Percentiles rank a stretch among this genome's conserved stretches.
Conservation (phyloP, 2,113 vertebrate genomes). For the Herpailurus yagouaroundi region DNA sequence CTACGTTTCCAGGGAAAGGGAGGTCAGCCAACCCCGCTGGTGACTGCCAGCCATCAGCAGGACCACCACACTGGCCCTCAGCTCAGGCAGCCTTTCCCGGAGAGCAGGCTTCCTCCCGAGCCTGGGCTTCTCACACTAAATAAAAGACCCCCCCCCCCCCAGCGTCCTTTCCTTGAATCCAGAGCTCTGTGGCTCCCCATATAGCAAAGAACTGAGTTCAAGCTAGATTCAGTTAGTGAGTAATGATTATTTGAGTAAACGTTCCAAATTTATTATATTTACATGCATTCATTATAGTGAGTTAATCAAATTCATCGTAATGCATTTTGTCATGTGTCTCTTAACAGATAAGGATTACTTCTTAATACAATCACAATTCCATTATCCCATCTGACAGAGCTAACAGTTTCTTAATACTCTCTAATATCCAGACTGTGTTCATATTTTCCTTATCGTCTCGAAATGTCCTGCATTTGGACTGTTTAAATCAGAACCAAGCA, state of each 20-base stretch:
- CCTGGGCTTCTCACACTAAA: background rate
- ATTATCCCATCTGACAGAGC: background rate
- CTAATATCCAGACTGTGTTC: background rate
- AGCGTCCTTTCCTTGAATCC: background rate
- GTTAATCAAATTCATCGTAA: background rate
- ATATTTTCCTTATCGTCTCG: background rate
- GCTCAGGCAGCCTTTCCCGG: no score
- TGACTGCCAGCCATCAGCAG: background rate
- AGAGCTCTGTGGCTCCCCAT: background rate
- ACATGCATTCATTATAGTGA: background rate
- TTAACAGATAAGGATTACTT: conserved; percentile 1
- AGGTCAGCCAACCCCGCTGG: background rate
- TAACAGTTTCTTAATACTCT: background rate
- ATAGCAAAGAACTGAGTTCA: background rate
- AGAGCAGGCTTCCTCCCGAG: background rate
- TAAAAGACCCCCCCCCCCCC: background rate
- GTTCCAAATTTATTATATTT: background rate
- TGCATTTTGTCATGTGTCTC: background rate
- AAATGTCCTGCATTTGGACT: background rate
- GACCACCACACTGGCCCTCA: background rate
- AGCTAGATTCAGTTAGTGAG: background rate
- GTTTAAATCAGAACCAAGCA: background rate
- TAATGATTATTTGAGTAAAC: background rate
- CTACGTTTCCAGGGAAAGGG: background rate
- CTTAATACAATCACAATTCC: background rate